These are phyloP conservation scores for Archegozetes longisetosus DNA, from an alignment of 1,140 invertebrate genomes.

Conservation along the genomic window DNA sequence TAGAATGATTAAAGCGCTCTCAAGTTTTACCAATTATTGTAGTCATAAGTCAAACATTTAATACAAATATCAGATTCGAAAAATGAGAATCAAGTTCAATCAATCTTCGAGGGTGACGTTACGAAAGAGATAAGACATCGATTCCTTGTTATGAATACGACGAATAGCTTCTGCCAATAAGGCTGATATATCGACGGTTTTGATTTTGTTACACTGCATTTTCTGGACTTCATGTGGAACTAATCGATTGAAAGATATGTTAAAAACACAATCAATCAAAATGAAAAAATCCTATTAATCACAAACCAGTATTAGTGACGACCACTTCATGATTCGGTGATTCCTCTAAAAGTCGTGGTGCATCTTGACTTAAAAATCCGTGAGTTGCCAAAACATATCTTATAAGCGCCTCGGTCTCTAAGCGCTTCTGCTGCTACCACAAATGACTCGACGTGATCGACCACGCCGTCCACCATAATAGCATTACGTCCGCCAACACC, in stretches of 20 bases:
- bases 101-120: constrained; percentile 95
- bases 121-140: constrained; percentile 96
- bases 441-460: constrained; percentile 92
- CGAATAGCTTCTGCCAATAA: constrained; percentile 88
- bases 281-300: too few species aligned
- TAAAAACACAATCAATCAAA: too few species aligned
- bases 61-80: too few species aligned
- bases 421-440: constrained; percentile 89
- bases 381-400: constrained; percentile 97
- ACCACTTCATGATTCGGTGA: constrained; percentile 97
- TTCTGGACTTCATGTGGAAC: constrained; percentile 96
- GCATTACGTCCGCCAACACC: constrained; percentile 92
- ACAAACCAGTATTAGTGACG: constrained; percentile 73
- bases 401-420: constrained; percentile 92
- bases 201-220: constrained; percentile 96
- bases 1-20: too few species aligned
- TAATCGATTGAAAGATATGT: too few species aligned
- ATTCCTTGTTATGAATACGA: constrained; percentile 94
- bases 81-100: too few species aligned
- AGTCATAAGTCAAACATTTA: too few species aligned
- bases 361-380: constrained; percentile 87
- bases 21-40: too few species aligned
- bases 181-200: constrained; percentile 93
- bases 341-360: constrained; percentile 84
- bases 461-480: constrained; percentile 81